Evolutionary conservation across 2,113 vertebrate genomes (phyloP).

Genomic region (Natator depressus): DNA sequence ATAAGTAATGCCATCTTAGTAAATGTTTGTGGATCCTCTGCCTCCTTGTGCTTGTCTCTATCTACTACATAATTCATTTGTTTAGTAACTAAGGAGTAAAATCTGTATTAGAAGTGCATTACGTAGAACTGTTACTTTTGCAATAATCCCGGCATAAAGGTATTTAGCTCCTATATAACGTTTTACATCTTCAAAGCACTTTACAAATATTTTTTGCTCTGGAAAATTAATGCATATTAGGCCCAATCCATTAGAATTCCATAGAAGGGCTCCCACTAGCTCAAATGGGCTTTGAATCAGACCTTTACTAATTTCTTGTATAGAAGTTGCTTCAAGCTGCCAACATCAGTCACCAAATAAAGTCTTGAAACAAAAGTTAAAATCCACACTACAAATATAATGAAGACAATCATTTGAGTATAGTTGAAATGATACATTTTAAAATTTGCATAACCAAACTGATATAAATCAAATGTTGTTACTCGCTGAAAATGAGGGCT

Average conservation of each 20-base stretch:
- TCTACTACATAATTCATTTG: background rate
- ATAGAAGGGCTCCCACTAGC: background rate
- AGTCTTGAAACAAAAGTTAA: background rate
- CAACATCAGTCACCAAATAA: background rate
- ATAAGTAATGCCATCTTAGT: background rate
- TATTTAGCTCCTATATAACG: background rate
- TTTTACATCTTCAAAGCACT: background rate
- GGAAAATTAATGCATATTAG: background rate
- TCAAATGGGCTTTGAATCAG: background rate
- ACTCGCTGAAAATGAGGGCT: background rate
- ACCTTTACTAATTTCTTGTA: background rate
- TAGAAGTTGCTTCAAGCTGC: background rate
- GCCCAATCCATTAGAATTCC: background rate
- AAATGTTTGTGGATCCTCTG: background rate
- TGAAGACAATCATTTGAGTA: background rate
- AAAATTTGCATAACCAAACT: background rate
- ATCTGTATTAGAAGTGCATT: background rate
- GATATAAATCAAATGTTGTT: background rate
- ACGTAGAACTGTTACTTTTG: background rate
- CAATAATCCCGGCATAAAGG: background rate
- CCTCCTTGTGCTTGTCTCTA: background rate
- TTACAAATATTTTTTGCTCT: background rate
- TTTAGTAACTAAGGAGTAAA: background rate
- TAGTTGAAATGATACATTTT: background rate
- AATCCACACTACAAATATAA: background rate